phyloP scores from a whole-genome alignment of 2,797 vertebrate genomes.

The Poliocrania exsul region DNA sequence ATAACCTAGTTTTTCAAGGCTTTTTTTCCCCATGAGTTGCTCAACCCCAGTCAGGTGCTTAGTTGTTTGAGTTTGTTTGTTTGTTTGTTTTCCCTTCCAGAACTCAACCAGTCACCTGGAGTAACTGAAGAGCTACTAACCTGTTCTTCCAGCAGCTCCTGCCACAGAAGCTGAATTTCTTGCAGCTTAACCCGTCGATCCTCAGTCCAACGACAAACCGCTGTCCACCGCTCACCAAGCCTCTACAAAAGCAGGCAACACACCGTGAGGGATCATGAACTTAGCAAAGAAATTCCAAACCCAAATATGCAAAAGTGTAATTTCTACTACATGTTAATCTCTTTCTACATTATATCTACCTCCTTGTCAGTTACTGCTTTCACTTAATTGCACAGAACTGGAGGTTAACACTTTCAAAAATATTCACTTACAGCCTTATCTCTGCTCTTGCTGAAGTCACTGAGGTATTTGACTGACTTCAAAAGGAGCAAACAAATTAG shows the following conservation, averaged over 20 bases:
- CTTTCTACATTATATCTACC: background rate
- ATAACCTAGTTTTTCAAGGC: background rate
- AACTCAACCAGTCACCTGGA: background rate
- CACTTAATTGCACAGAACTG: background rate
- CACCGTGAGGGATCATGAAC: rapidly evolving
- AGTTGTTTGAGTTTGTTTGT: background rate
- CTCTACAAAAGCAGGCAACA: conserved; percentile 72
- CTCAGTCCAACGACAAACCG: conserved; percentile 97
- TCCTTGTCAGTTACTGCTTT: background rate
- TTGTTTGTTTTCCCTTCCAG: background rate
- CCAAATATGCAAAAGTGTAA: background rate
- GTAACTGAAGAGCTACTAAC: conserved; percentile 65
- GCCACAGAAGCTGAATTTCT: conserved; percentile 89
- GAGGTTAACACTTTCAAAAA: background rate
- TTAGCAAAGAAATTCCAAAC: background rate
- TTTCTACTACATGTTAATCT: background rate
- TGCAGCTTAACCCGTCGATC: conserved; percentile 90
- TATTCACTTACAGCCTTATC: background rate
- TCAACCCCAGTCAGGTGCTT: background rate
- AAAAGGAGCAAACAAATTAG: background rate
- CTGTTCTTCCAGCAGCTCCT: conserved; percentile 93
- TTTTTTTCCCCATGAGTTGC: background rate
- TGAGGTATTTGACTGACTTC: background rate
- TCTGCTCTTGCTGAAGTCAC: background rate
- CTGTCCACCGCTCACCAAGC: conserved; percentile 95